Evolutionary conservation across 2,888 invertebrate species (phyloP), one percentile per base, ranked within the genome.

Genomic region (Cordilura impudica): DNA sequence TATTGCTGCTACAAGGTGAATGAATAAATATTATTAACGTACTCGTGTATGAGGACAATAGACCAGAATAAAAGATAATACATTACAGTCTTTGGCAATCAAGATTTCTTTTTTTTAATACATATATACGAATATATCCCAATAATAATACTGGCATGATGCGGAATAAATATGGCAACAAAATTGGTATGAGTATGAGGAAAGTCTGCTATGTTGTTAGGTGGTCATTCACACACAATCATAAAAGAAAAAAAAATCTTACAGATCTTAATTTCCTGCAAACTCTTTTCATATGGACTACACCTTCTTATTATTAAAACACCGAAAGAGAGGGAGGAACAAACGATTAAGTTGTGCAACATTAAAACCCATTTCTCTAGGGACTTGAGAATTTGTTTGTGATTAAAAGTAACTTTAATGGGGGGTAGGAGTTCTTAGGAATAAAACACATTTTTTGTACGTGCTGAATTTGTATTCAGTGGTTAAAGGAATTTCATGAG

Each of bases 331-430:
- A 43, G 4, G 14, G 35, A 53, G 58, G 43, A 56, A 63, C 67
- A 74, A 79, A 75, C 67, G 71, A 71, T 79, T 79, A 75, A 79
- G 71, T 79, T 71, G 74, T 66, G 56, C 51, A 67, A 71, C 75
- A 75, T 71, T 70, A 78, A 65, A 78, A 70, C 53, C 60, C 78
- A 16, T 39, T 31, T 67, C 74, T 51, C 79, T 31, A 53, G 79
- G 58, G 71, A 79, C 61, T 51, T 43, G 60, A 67, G 43, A 79
- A 79, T 75, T 79, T 79, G 75, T 72, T 63, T 71, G 69, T 63
- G 67, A 71, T 79, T 79, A 75, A 79, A 70, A 66, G 31, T 54
- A 56, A 26, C n/a, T 39, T 31, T 49, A 63, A 19, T 63, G 35
- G 26, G 12, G 18, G n/a, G 26, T 39, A n/a, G 6, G 14, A 14